Conservation (phyloP, 2,888 invertebrate species). For the Brenthis ino region DNA sequence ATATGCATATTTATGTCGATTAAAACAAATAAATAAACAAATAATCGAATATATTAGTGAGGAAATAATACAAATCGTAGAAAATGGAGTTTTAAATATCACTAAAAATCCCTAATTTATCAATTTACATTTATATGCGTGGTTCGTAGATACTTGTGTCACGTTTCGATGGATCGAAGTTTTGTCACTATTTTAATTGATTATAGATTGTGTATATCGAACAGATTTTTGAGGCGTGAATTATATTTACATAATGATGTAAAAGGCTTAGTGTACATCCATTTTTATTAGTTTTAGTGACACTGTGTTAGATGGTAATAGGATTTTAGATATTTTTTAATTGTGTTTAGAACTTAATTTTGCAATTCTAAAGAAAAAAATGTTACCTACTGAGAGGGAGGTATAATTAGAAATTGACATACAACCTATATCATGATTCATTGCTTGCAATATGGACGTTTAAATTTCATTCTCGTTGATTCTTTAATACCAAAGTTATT, state of each 20-base stretch:
- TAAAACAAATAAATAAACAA: not conserved
- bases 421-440: too few species aligned
- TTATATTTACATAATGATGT: slow-evolving; percentile 52
- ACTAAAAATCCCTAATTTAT: slow-evolving; percentile 1
- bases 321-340: too few species aligned
- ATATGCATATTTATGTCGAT: too few species aligned
- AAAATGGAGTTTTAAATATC: not conserved
- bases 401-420: too few species aligned
- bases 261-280: slow-evolving; percentile 32
- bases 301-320: not conserved
- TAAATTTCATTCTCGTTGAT: too few species aligned
- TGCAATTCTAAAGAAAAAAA: too few species aligned
- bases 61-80: not conserved
- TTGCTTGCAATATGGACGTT: too few species aligned
- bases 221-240: slow-evolving; percentile 44
- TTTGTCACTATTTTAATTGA: slow-evolving; percentile 49
- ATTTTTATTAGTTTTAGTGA: slow-evolving; percentile 35
- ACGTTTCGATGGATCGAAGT: slow-evolving; percentile 32
- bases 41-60: not conserved
- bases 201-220: slow-evolving; percentile 45
- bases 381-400: too few species aligned
- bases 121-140: slow-evolving; percentile 19
- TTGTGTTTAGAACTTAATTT: too few species aligned
- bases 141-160: slow-evolving; percentile 9
- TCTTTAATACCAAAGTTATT: too few species aligned